Base-by-base conservation (phyloP, 2,797 vertebrate species). In the Enteromius mattozi region DNA sequence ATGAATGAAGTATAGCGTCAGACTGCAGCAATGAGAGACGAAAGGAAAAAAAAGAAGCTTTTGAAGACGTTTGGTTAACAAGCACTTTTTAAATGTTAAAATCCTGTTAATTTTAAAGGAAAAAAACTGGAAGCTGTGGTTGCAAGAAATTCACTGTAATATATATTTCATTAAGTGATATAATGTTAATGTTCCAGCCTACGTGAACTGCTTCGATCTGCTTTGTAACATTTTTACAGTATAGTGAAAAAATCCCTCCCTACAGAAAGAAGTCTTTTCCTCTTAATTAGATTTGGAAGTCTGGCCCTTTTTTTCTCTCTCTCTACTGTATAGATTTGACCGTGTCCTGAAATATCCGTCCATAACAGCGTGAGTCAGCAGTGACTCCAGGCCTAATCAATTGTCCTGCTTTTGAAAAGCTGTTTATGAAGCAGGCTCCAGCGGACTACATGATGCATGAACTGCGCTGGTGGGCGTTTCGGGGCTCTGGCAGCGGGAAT, bases 381-480 rank as follows among this genome's bases (percentile, higher is more conserved):
- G 91, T 93, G 92, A 92, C 94, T 92, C 87, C 59, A 45, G 92
- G 92, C 89, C 89, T 91, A 91, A 94, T 95, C 93, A 94, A 94
- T 94, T 78, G 85, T 91, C 90, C 92, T 91, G 88, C 85, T 93
- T 92, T 90, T 92, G 88, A 87, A 88, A 91, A 90, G 89, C 91
- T 93, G 93, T 94, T 94, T 92, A 91, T 88, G 81, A 88, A 88
- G 79, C 40, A 54, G 45, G 71, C 86, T 88, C 90, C 86, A 87
- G 87, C 85, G 91, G 80, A 42, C 72, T 68, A 35, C 65, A 80
- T 91, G 89, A 90, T 91, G 85, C 89, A 91, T 88, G 89, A 86
- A 88, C 82, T 81, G 86, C 74, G 87, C 80, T 88, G 86, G 88
- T 77, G 72, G 91, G 88, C 88, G 86, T 88, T 91, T 85, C 83